These are phyloP conservation scores for Physella acuta DNA, from an alignment of 1,140 invertebrate genomes.

Conservation along the genomic window DNA sequence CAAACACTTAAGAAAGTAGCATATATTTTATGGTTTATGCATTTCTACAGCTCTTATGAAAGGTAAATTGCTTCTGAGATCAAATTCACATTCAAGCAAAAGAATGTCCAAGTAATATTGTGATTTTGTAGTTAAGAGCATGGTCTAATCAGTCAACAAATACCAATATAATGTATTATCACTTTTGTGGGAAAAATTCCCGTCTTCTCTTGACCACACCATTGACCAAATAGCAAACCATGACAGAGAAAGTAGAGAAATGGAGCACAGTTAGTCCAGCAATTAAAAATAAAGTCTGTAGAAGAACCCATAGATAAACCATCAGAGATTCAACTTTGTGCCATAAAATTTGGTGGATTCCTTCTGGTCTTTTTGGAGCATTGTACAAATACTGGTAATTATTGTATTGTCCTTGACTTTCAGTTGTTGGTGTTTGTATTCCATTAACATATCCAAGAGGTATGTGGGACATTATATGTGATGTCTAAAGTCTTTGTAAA, in stretches of 20 bases:
- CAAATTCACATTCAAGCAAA: no score
- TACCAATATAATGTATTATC: no score
- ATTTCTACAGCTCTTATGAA: no score
- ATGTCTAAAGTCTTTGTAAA: no score
- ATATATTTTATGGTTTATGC: no score
- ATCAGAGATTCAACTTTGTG: background rate
- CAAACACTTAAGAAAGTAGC: no score
- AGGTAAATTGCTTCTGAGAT: no score
- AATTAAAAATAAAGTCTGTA: conserved; percentile 11
- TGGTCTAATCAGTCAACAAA: no score
- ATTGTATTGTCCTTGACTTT: background rate
- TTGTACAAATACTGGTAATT: background rate
- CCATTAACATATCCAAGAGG: no score
- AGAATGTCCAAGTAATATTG: no score
- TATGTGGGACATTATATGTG: no score
- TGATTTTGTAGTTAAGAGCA: no score
- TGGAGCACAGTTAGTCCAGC: conserved; percentile 22
- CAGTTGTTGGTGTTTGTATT: background rate
- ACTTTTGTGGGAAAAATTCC: conserved; percentile 18
- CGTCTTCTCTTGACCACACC: conserved; percentile 7
- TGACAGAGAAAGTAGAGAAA: conserved; percentile 22
- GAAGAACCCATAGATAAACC: conserved; percentile 12
- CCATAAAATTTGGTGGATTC: background rate
- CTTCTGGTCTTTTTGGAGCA: background rate
- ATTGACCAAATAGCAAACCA: conserved; percentile 13